Base-by-base conservation (phyloP, 1,140 invertebrate species). In the Lucilia cuprina region DNA sequence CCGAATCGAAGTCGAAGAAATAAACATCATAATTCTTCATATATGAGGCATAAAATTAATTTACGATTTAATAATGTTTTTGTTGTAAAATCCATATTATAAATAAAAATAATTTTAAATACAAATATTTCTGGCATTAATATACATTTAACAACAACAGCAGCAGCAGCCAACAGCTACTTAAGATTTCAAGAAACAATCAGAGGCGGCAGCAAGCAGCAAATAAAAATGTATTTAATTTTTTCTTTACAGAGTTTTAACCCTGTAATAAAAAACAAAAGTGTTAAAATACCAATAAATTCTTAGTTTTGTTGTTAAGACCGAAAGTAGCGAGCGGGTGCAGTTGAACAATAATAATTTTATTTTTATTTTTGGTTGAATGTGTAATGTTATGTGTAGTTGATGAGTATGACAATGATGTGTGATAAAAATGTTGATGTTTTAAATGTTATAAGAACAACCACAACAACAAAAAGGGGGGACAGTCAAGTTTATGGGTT, bases 31-130 rank as follows among this genome's bases (percentile, higher is more conserved):
- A 85, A 85, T 55, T 85, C 85, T 74, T 82, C 85, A 89, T 90
- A 90, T 90, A 90, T 90, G 89, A 85, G 86, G 89, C 88, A 90
- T 90, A 88, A 90, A 90, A 90, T 90, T 90, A 90, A 90, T 90
- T 90, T 90, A 90, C 88, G 89, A 89, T 88, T 88, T 88, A 89
- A 89, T 86, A 89, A 89, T 41, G 88, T 89, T 89, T 55, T 55
- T 55, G 9, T 55, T 13, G 50, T 12, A 55, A 55, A 55, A 17
- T 0, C 50, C 12, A 55, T 49, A 12, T 1, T 49, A 49, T 30
- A 41, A 8, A 41, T 41, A 41, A 41, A 41, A 2, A 55, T 55
- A 30, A 30, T 30, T 30, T 30, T 30, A 30, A 30, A 30, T 30
- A 30, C 25, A 30, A 30, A 30, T 30, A 30, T 30, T 30, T 30